phyloP scores from a whole-genome alignment of 2,113 vertebrate genomes.

The Ptilonorhynchus violaceus region DNA sequence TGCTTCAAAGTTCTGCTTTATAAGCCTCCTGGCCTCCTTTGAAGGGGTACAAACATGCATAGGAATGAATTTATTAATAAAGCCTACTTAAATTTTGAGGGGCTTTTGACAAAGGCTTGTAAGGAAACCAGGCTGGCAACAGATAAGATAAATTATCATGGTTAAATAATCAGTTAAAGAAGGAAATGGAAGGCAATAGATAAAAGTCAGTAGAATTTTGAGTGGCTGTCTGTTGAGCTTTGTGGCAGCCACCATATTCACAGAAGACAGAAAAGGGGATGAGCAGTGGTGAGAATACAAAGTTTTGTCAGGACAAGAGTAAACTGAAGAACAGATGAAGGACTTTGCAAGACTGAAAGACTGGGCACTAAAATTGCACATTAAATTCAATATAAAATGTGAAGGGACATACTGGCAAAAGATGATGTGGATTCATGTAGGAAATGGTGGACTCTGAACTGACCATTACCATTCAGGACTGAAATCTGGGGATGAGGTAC shows the following conservation, averaged over 20 bases:
- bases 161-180: neutral
- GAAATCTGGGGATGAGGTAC: neutral
- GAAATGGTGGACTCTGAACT: neutral
- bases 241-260: neutral
- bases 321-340: neutral
- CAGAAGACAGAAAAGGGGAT: neutral
- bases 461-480: neutral
- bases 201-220: neutral
- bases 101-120: neutral
- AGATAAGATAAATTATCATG: neutral
- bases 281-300: rapidly evolving
- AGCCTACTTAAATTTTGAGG: neutral
- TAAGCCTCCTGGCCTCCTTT: neutral
- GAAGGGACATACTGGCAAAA: neutral
- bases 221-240: neutral
- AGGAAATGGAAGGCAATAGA: neutral
- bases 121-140: neutral
- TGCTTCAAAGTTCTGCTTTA: neutral
- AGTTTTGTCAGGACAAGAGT: neutral
- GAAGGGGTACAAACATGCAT: neutral
- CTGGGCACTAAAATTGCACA: neutral
- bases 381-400: neutral
- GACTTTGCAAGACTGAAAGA: neutral
- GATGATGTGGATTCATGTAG: rapidly evolving
- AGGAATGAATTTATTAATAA: neutral